Conservation (phyloP, 1,140 invertebrate genomes). For the Zophobas atratus region DNA sequence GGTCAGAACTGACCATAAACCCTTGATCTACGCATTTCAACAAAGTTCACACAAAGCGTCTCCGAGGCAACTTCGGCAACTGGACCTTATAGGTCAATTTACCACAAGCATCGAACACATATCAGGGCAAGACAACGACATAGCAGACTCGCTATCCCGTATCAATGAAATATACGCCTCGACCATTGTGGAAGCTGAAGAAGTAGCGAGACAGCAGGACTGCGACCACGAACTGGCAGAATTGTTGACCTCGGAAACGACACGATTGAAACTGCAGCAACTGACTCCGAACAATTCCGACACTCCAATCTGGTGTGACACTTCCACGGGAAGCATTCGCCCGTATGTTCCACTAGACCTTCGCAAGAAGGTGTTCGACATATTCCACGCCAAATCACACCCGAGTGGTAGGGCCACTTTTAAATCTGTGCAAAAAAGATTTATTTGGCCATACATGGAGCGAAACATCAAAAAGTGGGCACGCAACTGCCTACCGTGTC, state of each 20-base stretch:
- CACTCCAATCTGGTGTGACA: constrained; percentile 28
- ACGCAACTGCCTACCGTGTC: constrained; percentile 57
- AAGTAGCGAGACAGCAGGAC: too few species aligned
- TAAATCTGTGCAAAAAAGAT: constrained; percentile 49
- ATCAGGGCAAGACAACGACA: constrained; percentile 59
- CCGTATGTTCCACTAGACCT: constrained; percentile 56
- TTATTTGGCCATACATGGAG: constrained; percentile 58
- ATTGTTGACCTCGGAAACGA: too few species aligned
- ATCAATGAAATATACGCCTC: constrained; percentile 21
- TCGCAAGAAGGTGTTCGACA: constrained; percentile 49
- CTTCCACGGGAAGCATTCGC: constrained; percentile 54
- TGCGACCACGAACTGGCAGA: too few species aligned
- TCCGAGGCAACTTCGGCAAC: constrained; percentile 60
- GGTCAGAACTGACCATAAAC: constrained; percentile 66
- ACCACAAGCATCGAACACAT: constrained; percentile 65
- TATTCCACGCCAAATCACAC: constrained; percentile 57
- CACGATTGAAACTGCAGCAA: not conserved
- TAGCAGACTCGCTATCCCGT: constrained; percentile 62
- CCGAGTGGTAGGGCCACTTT: constrained; percentile 56
- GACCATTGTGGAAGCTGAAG: too few species aligned
- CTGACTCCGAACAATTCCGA: not conserved
- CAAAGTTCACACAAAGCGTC: constrained; percentile 52
- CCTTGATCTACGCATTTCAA: constrained; percentile 60
- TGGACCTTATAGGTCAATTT: constrained; percentile 65
- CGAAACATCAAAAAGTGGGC: constrained; percentile 57